Base-by-base conservation (phyloP, 2,113 vertebrate species). In the Ptychochromis oligacanthus region DNA sequence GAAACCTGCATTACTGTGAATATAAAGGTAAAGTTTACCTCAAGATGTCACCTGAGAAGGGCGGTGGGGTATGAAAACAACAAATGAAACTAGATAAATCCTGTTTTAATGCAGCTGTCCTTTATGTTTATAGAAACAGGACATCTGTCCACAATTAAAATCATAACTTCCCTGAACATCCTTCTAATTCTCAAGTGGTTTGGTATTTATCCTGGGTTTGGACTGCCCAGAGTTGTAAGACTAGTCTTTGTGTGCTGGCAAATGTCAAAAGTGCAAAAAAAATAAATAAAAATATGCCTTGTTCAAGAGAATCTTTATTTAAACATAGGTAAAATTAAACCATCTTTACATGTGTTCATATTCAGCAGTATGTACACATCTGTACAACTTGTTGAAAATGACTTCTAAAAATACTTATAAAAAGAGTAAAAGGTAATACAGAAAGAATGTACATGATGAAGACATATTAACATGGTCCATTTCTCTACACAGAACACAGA, bases 221-320 rank as follows among this genome's bases (percentile, higher is more conserved):
- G 38, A 40, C 36, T 1, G 1, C 7, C 36, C n/a, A 5, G 61
- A 65, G n/a, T 24, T 40, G n/a, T 43, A 65, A 43, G 46, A 49
- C 24, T 70, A 70, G 17, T 12, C 15, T 20, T 54, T 70, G 46
- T 15, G 43, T 46, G 40, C 64, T 67, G 38, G 40, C 38, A 46
- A 67, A 65, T 17, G 24, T 67, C 14, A 22, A 46, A 22, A 67
- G 43, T 67, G 18, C 14, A 52, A 52, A 49, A 46, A 46, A 46
- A 3, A 15, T 15, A 20, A 28, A 7, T 7, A 62, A 10, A 22
- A 52, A 28, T 7, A 55, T 31, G 28, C 55, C n/a, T 81, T 85
- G 28, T 80, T 81, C 36, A 81, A 80, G 55, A 82, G 5, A 91
- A 79, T 88, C 88, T 94, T 94, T 94, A 94, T 94, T 94, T 87